Evolutionary conservation across 2,888 invertebrate species (phyloP), one percentile per base, ranked within the genome.

Genomic region (Leptura quadrifasciata): DNA sequence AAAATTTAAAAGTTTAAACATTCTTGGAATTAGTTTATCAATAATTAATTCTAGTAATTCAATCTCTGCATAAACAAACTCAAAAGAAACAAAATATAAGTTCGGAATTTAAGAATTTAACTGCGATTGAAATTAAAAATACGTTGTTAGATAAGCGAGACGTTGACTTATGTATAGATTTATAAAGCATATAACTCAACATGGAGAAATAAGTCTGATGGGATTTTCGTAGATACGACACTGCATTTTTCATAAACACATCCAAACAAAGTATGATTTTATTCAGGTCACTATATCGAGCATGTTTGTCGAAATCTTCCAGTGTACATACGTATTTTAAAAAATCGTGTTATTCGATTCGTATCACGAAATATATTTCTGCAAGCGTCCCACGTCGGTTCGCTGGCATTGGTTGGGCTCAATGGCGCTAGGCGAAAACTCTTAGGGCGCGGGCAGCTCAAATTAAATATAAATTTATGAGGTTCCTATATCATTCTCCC

Each of bases 391-490:
- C 64, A 63, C 63, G 31, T 63, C 63, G 63, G 39, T 31, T 10
- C 63, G 10, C 21, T 39, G 63, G 63, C 31, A 35, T 35, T 35
- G 63, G 63, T 17, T 17, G 64, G 47, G 47, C 47, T 39, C 47
- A n/a, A 8, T 21, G 47, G 64, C 39, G 64, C 39, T 21, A 65
- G 39, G 64, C 6, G 63, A 63, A 47, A 65, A 65, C 64, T 65
- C 47, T 65, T 65, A 65, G 64, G 64, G 64, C 20, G 64, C 47
- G 64, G 64, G 64, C 20, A 52, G 20, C 47, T 21, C 39, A 65
- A 65, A 65, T 65, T 65, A 65, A 65, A 65, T 65, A 47, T 65
- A 65, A 65, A 65, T 65, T 65, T 65, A 65, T 65, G 64, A 65
- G 64, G 47, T 65, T 47, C 47, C 64, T 47, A 47, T 65, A 21